phyloP scores from a whole-genome alignment of 2,888 invertebrate species.

The Dasysyrphus albostriatus region DNA sequence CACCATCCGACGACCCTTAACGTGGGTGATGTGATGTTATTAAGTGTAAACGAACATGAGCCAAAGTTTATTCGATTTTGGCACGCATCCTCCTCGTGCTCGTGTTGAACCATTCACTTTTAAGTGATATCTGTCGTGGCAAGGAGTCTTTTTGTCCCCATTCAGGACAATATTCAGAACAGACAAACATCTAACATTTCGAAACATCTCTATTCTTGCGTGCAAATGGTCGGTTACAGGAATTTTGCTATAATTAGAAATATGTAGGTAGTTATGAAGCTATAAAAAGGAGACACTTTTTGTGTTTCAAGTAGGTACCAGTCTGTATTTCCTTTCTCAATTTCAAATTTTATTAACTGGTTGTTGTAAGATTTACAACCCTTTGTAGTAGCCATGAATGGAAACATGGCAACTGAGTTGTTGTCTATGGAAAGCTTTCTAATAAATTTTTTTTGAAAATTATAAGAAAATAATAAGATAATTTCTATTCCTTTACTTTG shows the following conservation, averaged over 20 bases:
- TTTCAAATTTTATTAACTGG: too few relatives aligned
- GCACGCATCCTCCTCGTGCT: conserved; percentile 47
- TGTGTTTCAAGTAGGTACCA: background rate
- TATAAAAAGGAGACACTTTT: background rate
- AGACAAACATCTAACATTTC: background rate
- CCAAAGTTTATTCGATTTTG: conserved; percentile 48
- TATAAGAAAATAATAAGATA: too few relatives aligned
- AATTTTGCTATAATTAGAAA: background rate
- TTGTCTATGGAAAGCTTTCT: too few relatives aligned
- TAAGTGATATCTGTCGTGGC: conserved; percentile 53
- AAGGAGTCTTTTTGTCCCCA: conserved; percentile 12
- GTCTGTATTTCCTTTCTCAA: too few relatives aligned
- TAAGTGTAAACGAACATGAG: conserved; percentile 46
- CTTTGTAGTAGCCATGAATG: too few relatives aligned
- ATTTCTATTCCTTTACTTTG: too few relatives aligned
- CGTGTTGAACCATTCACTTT: conserved; percentile 4
- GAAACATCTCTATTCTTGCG: conserved; percentile 23
- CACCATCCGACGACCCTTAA: background rate
- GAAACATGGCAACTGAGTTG: too few relatives aligned
- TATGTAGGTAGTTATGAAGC: background rate
- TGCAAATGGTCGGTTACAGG: background rate
- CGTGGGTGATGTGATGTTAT: conserved; percentile 18
- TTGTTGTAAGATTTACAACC: too few relatives aligned
- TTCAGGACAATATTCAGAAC: conserved; percentile 11
- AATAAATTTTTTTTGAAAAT: too few relatives aligned